These are phyloP conservation scores for Caradrina kadenii DNA, from an alignment of 2,888 invertebrate genomes.

Conservation along the genomic window DNA sequence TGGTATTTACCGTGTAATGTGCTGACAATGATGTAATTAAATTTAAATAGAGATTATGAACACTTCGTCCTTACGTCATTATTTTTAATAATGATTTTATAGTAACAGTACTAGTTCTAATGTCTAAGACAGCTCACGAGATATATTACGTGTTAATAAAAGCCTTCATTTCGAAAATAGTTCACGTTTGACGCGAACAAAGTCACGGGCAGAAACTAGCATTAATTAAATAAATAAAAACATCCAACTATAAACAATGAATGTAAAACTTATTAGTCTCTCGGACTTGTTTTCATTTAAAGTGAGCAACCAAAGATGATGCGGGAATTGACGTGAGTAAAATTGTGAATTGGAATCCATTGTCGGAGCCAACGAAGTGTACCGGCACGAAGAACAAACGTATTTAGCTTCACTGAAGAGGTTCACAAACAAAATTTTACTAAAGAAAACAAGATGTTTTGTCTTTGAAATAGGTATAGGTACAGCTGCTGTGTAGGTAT, in stretches of 20 bases:
- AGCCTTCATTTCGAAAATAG: too few relatives aligned
- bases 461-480: slow-evolving; percentile 14
- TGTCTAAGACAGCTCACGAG: too few relatives aligned
- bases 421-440: slow-evolving; percentile 34
- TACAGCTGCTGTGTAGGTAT: too few relatives aligned
- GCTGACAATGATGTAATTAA: slow-evolving; percentile 4
- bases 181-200: too few relatives aligned
- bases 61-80: background rate
- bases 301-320: slow-evolving; percentile 23
- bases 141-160: too few relatives aligned
- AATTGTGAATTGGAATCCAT: slow-evolving; percentile 48
- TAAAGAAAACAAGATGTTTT: slow-evolving; percentile 1
- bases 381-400: slow-evolving; percentile 41
- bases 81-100: background rate
- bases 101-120: too few relatives aligned
- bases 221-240: too few relatives aligned
- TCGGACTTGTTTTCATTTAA: slow-evolving; percentile 6
- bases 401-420: slow-evolving; percentile 32
- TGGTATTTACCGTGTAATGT: slow-evolving; percentile 14
- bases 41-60: background rate
- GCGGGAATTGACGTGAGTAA: slow-evolving; percentile 30
- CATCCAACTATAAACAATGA: background rate
- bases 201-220: too few relatives aligned
- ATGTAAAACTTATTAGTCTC: background rate
- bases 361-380: slow-evolving; percentile 39